These are phyloP conservation scores for Amphipyra berbera DNA, from an alignment of 2,888 invertebrate species.

Conservation along the genomic window DNA sequence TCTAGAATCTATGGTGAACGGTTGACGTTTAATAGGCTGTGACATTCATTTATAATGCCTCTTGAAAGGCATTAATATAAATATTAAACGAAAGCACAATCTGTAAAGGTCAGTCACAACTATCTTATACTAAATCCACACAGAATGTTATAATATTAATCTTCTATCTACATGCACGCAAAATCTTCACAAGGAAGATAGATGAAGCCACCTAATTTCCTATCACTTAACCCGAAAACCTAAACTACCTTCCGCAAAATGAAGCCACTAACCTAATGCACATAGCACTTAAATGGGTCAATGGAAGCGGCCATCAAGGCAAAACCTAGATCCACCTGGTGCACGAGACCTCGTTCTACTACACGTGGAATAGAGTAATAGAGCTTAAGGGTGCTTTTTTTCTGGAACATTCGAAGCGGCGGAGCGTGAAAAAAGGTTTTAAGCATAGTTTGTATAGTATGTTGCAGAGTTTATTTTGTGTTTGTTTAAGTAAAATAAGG, in stretches of 20 bases:
- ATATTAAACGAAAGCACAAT: neutral
- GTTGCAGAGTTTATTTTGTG: neutral
- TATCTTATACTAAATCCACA: neutral
- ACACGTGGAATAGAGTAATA: conserved; percentile 40
- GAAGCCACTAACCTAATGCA: conserved; percentile 48
- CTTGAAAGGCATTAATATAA: neutral
- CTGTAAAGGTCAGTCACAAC: neutral
- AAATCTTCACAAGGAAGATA: neutral
- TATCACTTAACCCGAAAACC: conserved; percentile 40
- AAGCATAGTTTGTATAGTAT: too few relatives aligned
- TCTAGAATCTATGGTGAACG: conserved; percentile 36
- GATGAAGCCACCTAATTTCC: conserved; percentile 8
- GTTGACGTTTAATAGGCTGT: conserved; percentile 19
- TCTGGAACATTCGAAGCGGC: neutral
- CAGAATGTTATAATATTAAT: too few relatives aligned
- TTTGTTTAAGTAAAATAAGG: neutral
- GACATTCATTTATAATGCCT: conserved; percentile 26
- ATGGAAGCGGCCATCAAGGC: conserved; percentile 68
- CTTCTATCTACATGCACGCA: neutral
- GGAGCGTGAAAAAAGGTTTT: conserved; percentile 1
- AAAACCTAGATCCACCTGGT: conserved; percentile 65
- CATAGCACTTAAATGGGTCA: conserved; percentile 70
- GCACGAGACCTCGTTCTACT: conserved; percentile 50
- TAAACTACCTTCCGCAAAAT: conserved; percentile 33
- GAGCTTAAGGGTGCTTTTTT: conserved; percentile 12